A percentile compares a stretch with the other conserved stretches of the same genome.
These are phyloP conservation scores for Phylloscopus trochilus DNA, from an alignment of 2,113 vertebrate genomes.

Conservation along the genomic window DNA sequence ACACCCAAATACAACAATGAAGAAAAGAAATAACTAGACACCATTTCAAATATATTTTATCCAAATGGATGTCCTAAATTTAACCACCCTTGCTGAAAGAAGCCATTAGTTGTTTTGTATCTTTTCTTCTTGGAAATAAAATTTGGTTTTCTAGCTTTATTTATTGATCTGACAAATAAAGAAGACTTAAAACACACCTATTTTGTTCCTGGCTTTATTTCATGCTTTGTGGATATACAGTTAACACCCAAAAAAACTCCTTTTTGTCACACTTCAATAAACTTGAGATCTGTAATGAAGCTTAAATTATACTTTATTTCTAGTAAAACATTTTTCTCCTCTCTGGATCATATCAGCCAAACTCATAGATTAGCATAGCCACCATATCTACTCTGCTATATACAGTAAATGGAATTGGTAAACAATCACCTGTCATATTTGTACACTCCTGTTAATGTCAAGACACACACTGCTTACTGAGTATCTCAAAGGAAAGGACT, in stretches of 20 bases:
- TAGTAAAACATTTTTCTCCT: not conserved
- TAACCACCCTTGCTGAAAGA: not conserved
- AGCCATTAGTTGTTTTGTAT: not conserved
- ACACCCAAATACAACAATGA: not conserved
- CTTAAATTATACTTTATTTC: not conserved
- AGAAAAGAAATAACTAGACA: not conserved
- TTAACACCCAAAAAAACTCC: not conserved
- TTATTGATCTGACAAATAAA: not conserved
- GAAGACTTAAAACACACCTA: not conserved
- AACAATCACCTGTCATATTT: not conserved
- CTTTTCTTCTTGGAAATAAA: not conserved
- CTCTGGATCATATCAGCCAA: not conserved
- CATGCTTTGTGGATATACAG: rapidly evolving
- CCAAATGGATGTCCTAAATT: not conserved
- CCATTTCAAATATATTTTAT: not conserved
- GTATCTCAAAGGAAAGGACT: not conserved
- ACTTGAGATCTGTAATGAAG: not conserved
- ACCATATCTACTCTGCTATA: not conserved
- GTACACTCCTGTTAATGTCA: not conserved
- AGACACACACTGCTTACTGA: not conserved
- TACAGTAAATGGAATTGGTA: not conserved
- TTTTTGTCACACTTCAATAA: not conserved
- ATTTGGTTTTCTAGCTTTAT: not conserved
- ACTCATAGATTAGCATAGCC: not conserved
- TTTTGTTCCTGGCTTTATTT: not conserved